phyloP scores from a whole-genome alignment of 2,888 invertebrate species.

The Lamellibrachia satsuma region DNA sequence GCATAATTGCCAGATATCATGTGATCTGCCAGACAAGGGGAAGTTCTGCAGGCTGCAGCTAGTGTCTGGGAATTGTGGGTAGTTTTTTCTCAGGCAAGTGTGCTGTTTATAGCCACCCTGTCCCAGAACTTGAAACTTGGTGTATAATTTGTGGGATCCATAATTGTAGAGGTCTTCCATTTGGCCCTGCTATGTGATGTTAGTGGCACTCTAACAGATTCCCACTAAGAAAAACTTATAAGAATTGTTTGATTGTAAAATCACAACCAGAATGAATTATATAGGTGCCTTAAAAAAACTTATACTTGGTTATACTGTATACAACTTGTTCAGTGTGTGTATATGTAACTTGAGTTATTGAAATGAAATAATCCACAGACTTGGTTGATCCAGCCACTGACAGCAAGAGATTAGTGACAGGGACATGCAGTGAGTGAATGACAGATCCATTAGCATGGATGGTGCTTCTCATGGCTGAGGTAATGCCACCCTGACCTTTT shows the following conservation, averaged over 20 bases:
- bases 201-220: neutral
- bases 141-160: neutral
- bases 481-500: neutral
- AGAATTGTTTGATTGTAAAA: neutral
- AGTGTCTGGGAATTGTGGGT: neutral
- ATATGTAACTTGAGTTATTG: neutral
- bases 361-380: neutral
- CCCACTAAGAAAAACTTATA: neutral
- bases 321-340: neutral
- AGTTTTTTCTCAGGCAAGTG: neutral
- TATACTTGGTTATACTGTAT: neutral
- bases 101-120: neutral
- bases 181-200: neutral
- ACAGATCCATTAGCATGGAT: neutral
- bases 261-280: neutral
- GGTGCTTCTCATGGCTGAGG: neutral
- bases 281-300: neutral
- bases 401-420: neutral
- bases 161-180: neutral
- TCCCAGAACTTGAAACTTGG: neutral
- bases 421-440: neutral
- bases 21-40: neutral
- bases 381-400: neutral
- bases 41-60: neutral
- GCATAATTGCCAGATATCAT: neutral